Percentiles rank a stretch among this genome's conserved stretches.
phyloP scores from a whole-genome alignment of 2,888 invertebrate genomes.

The Agriopis marginaria region DNA sequence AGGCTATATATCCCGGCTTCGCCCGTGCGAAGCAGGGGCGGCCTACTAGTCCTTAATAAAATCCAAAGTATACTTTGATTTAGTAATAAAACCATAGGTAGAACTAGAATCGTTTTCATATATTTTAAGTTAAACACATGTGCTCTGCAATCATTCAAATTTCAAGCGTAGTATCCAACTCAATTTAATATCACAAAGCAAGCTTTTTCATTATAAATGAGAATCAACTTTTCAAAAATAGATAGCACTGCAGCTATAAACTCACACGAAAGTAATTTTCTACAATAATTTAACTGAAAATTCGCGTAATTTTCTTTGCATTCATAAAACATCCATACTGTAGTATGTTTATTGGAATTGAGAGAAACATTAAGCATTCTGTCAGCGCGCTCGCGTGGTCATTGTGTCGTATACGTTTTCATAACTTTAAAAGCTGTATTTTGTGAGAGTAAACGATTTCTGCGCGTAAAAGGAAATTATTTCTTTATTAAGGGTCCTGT shows the following conservation, averaged over 20 bases:
- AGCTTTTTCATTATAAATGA: not conserved
- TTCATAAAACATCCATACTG: conserved; percentile 8
- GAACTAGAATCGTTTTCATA: too few species aligned
- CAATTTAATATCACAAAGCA: too few species aligned
- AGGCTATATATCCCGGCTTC: too few species aligned
- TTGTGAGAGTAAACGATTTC: conserved; percentile 15
- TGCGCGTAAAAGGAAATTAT: conserved; percentile 6
- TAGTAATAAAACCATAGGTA: too few species aligned
- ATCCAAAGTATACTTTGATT: too few species aligned
- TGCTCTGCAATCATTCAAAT: too few species aligned
- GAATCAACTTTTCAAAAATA: not conserved
- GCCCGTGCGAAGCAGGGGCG: too few species aligned
- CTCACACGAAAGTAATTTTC: not conserved
- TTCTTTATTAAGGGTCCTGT: conserved; percentile 30
- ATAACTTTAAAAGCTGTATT: conserved; percentile 34
- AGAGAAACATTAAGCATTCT: conserved; percentile 29
- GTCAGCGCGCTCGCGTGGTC: conserved; percentile 14
- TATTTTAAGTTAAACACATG: too few species aligned
- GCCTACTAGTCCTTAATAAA: too few species aligned
- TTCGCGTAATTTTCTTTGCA: not conserved
- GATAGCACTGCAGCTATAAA: not conserved
- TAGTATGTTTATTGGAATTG: not conserved
- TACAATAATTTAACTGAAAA: not conserved
- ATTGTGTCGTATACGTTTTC: conserved; percentile 36
- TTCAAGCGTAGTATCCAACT: too few species aligned